These are phyloP conservation scores for Hypanus sabinus DNA, from an alignment of 2,113 vertebrate genomes.

Conservation along the genomic window DNA sequence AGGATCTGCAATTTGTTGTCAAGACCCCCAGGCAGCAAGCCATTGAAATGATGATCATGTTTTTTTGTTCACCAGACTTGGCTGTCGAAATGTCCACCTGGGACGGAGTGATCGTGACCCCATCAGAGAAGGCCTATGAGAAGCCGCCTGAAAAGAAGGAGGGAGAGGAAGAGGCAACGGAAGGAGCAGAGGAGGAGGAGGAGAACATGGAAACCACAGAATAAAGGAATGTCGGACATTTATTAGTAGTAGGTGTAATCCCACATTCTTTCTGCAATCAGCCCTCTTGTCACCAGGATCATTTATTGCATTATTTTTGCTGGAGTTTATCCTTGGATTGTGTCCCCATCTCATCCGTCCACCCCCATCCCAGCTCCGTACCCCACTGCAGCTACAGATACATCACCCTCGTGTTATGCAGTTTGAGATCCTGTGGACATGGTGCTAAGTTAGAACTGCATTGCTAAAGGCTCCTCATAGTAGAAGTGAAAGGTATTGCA, in stretches of 20 bases:
- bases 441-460: background rate
- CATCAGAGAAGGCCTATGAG: slow-evolving; percentile 92
- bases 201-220: slow-evolving; percentile 92
- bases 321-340: background rate
- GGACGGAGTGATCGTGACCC: slow-evolving; percentile 93
- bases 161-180: slow-evolving; percentile 84
- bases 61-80: slow-evolving; percentile 60
- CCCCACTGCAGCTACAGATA: background rate
- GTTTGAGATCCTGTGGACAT: background rate
- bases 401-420: background rate
- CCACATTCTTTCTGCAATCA: background rate
- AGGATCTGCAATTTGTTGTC: background rate
- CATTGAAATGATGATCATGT: background rate
- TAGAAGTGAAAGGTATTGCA: background rate
- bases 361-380: background rate
- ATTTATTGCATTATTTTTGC: background rate
- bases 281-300: background rate
- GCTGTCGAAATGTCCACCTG: slow-evolving; percentile 90
- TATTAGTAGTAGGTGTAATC: background rate
- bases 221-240: slow-evolving; percentile 48
- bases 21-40: background rate
- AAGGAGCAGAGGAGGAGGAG: slow-evolving; percentile 84
- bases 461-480: background rate
- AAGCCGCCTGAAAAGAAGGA: slow-evolving; percentile 93
- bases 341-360: no score